Conservation (phyloP, 1,140 invertebrate genomes). For the Eueides isabella region DNA sequence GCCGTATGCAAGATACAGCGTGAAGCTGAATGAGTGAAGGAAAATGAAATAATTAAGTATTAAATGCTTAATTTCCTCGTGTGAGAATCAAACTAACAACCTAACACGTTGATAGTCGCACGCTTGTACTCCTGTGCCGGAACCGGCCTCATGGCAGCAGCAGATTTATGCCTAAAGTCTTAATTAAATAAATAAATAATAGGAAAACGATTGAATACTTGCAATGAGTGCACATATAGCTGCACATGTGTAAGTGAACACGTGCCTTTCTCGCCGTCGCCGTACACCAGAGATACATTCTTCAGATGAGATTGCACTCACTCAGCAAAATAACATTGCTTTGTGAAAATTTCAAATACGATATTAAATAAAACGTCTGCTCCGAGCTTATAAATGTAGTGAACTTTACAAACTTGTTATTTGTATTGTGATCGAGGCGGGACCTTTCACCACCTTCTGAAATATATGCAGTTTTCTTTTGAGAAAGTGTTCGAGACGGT, state of each 20-base stretch:
- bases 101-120: too few relatives aligned
- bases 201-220: too few relatives aligned
- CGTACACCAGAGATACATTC: neutral
- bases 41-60: too few relatives aligned
- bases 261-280: neutral
- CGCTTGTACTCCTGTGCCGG: too few relatives aligned
- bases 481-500: neutral
- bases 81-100: too few relatives aligned
- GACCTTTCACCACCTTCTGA: neutral
- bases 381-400: neutral
- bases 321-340: slow-evolving; percentile 7
- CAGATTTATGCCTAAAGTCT: too few relatives aligned
- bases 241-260: neutral
- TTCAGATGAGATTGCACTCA: slow-evolving; percentile 3
- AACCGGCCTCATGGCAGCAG: too few relatives aligned
- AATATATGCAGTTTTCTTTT: neutral
- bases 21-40: too few relatives aligned
- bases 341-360: slow-evolving; percentile 10
- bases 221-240: too few relatives aligned
- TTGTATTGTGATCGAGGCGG: neutral
- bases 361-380: slow-evolving; percentile 7
- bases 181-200: too few relatives aligned
- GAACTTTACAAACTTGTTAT: neutral
- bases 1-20: too few relatives aligned
- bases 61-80: too few relatives aligned